Evolutionary conservation across 1,140 invertebrate species (phyloP).

Genomic region (Bradysia coprophila): DNA sequence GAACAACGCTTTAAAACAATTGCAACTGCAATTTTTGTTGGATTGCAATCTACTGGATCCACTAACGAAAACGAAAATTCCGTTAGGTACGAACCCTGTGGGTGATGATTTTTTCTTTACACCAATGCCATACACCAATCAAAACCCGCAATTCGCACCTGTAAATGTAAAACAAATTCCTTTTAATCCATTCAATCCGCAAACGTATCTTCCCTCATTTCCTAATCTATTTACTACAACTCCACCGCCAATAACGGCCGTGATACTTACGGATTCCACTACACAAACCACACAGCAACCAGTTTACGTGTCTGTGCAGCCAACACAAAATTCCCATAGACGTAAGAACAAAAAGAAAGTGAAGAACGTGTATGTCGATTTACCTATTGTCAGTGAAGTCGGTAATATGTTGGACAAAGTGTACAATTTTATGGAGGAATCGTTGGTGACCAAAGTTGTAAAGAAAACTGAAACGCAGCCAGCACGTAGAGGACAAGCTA

Average conservation of each 20-base stretch:
- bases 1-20: no score
- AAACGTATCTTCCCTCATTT: no score
- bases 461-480: neutral
- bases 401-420: neutral
- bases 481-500: neutral
- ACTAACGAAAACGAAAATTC: neutral
- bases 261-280: neutral
- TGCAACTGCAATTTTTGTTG: neutral
- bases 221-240: no score
- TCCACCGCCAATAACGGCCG: neutral
- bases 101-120: no score
- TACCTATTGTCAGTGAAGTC: neutral
- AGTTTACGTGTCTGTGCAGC: no score
- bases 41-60: neutral
- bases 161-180: no score
- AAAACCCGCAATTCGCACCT: no score
- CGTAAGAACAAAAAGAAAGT: neutral
- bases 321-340: no score
- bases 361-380: slow-evolving; percentile 1
- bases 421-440: slow-evolving; percentile 1
- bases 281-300: neutral
- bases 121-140: no score
- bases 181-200: no score
- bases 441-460: neutral
- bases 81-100: no score